A percentile compares a stretch with the other conserved stretches of the same genome.
These are phyloP conservation scores for Erinaceus europaeus DNA, from an alignment of 2,113 vertebrate species.

Conservation along the genomic window DNA sequence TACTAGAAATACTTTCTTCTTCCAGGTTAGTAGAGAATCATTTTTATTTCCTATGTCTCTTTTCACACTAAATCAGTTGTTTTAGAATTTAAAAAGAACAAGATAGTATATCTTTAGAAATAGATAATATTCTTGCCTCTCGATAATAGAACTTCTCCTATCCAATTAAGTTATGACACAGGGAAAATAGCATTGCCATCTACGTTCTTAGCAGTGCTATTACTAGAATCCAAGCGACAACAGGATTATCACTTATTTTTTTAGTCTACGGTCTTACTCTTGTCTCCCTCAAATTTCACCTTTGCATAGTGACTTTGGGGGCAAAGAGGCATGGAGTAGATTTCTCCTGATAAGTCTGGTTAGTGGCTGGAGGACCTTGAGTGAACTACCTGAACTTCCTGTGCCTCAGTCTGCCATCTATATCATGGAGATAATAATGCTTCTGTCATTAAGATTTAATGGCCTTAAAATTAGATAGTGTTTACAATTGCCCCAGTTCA, in stretches of 20 bases:
- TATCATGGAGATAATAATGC: not conserved
- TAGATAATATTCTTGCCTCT: not conserved
- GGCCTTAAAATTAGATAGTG: not conserved
- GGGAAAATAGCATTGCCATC: not conserved
- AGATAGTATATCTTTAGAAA: not conserved
- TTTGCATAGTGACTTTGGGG: not conserved
- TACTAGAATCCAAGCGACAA: not conserved
- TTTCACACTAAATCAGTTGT: not conserved
- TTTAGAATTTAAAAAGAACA: not conserved
- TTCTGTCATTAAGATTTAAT: not conserved
- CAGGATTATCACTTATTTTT: not conserved
- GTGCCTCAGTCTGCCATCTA: not conserved
- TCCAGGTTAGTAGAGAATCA: not conserved
- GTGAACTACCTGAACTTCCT: not conserved
- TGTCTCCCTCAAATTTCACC: not conserved
- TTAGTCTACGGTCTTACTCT: not conserved
- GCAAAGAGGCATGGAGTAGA: not conserved
- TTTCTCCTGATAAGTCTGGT: not conserved
- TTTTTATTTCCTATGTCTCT: not conserved
- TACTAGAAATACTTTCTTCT: not conserved
- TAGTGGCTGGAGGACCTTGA: not conserved
- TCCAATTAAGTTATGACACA: not conserved
- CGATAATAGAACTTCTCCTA: not conserved
- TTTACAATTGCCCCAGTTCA: not conserved
- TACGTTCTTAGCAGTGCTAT: not conserved